phyloP scores from a whole-genome alignment of 2,113 vertebrate genomes.

The Potamarius usumacintae region DNA sequence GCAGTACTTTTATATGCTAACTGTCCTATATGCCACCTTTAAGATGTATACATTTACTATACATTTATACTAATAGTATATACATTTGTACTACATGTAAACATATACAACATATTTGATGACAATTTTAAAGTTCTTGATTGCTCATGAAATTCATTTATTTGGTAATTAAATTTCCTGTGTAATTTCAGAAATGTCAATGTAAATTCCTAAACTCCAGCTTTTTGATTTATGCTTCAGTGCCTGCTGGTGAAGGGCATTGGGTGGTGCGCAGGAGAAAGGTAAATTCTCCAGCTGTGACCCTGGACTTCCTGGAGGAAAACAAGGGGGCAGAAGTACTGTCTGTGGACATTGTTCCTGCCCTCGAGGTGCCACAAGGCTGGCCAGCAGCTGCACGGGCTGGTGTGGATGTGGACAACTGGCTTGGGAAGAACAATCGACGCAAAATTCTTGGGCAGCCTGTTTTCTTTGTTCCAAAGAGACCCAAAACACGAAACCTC shows the following conservation, averaged over 20 bases:
- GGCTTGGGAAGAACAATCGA: constrained; percentile 63
- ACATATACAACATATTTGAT: background rate
- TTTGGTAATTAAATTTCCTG: background rate
- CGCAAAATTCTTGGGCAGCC: constrained; percentile 49
- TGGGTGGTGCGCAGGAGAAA: constrained; percentile 62
- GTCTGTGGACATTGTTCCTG: constrained; percentile 67
- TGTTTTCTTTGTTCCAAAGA: constrained; percentile 66
- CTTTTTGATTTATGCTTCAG: constrained; percentile 36
- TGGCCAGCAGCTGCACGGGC: constrained; percentile 56
- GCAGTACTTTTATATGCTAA: background rate
- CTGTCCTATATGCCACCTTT: background rate
- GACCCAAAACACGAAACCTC: constrained; percentile 55
- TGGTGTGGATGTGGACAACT: constrained; percentile 57
- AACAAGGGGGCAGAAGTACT: constrained; percentile 41
- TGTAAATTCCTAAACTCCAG: background rate
- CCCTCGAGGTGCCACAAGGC: constrained; percentile 61
- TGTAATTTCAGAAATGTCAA: background rate
- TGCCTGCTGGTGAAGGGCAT: constrained; percentile 28
- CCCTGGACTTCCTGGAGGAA: constrained; percentile 52
- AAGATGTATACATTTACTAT: background rate
- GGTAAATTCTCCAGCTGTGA: constrained; percentile 56
- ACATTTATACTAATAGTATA: too few species aligned
- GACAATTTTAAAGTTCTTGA: background rate
- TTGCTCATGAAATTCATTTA: background rate
- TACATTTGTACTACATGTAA: background rate